Conservation (phyloP, 2,113 vertebrate genomes). For the Piprites chloris region DNA sequence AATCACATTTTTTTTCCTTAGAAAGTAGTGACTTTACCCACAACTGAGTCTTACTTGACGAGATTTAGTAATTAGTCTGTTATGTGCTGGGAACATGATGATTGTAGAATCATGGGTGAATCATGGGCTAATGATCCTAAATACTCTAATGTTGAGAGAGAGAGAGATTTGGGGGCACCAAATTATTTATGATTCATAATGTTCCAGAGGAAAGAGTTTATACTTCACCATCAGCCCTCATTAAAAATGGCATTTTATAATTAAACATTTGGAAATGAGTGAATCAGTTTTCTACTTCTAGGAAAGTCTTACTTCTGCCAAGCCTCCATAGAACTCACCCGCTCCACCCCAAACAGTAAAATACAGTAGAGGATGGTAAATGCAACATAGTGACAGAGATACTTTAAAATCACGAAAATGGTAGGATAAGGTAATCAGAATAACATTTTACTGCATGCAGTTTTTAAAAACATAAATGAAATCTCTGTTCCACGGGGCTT, state of each 20-base stretch:
- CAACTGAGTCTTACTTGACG: background rate
- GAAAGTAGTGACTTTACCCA: background rate
- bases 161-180: background rate
- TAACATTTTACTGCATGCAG: background rate
- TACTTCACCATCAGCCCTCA: background rate
- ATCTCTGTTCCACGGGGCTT: background rate
- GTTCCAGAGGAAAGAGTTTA: background rate
- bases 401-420: background rate
- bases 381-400: background rate
- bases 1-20: background rate
- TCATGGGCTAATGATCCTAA: background rate
- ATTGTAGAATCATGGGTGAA: background rate
- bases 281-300: background rate
- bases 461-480: background rate
- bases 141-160: background rate
- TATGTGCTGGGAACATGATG: background rate
- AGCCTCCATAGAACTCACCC: background rate
- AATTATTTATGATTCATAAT: slow-evolving; percentile 10
- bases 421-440: background rate
- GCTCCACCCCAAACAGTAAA: background rate
- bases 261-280: background rate
- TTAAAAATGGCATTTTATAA: background rate
- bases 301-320: background rate
- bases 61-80: background rate
- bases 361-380: background rate